phyloP scores from a whole-genome alignment of 2,113 vertebrate genomes.

The Chunga burmeisteri region DNA sequence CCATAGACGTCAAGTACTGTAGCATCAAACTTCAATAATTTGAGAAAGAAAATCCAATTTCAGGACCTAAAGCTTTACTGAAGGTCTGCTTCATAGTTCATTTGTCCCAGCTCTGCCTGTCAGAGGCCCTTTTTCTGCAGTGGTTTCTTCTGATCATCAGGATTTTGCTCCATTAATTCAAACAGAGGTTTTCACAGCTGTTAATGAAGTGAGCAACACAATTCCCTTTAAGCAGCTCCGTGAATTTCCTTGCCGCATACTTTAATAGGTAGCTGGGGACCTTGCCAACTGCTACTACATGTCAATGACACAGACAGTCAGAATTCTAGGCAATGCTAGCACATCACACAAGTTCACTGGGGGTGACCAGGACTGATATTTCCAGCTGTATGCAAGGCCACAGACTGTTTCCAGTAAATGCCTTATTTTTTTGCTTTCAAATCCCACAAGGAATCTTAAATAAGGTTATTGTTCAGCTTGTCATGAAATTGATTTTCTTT shows the following conservation, averaged over 20 bases:
- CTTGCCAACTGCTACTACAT: background rate
- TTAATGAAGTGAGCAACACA: background rate
- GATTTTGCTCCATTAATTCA: background rate
- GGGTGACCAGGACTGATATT: background rate
- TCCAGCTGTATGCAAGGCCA: background rate
- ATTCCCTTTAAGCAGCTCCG: background rate
- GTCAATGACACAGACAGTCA: background rate
- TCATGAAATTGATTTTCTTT: background rate
- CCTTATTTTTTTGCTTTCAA: background rate
- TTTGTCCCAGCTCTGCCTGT: background rate
- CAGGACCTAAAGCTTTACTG: background rate
- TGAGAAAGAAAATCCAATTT: background rate
- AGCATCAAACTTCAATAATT: background rate
- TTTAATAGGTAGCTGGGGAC: background rate
- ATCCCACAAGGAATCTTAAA: background rate
- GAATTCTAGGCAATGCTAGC: background rate
- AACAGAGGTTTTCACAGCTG: background rate
- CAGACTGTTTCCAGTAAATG: background rate
- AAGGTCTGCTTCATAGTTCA: background rate
- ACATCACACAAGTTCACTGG: background rate
- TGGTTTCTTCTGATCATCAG: background rate
- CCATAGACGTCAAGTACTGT: background rate
- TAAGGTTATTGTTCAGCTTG: background rate
- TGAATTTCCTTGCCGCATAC: background rate
- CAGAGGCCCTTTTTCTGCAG: background rate